Base-by-base conservation (phyloP, 1,140 invertebrate genomes). In the Aphaenogaster ashmeadi region DNA sequence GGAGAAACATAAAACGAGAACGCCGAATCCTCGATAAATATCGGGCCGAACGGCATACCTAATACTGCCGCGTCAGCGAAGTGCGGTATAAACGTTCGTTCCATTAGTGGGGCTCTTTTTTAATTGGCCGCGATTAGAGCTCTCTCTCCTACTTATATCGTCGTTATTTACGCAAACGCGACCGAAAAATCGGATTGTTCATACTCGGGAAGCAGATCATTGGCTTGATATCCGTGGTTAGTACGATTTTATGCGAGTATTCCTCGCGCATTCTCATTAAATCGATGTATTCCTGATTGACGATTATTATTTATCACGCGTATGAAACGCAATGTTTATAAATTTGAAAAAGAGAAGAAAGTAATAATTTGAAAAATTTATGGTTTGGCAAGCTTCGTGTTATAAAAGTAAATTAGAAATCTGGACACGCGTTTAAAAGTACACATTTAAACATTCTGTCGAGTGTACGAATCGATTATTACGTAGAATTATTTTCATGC, bases 11-110 rank as follows among this genome's bases (percentile, higher is more conserved):
- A 80, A 86, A 81, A 86, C 75, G 52, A 86, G 52, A 86, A 86
- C 27, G 33, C 13, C 77, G 44, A 58, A 56, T 67, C 27, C 13
- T 36, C 77, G 77, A 86, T 86, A 86, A 84, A 81, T 81, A 86
- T 86, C 85, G 77, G 21, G 3, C 27, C 77, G 62, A 86, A 60
- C 18, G n/a, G 77, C 85, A 86, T 86, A 86, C 62, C 62, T 86
- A 81, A 86, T 86, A 81, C 64, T 38, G 41, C 64, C 38, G 38
- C 78, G 77, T 86, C 85, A 64, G 52, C 62, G 11, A 56, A 89
- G 75, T 66, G 74, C 50, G 27, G 71, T 58, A 71, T 87, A 87
- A 90, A 90, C 87, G 86, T 87, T 69, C 56, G 50, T 72, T 90
- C 58, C 85, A 90, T 89, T 78, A 84, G 54, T 58, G 52, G 18